Evolutionary conservation across 2,888 invertebrate species (phyloP).

Genomic region (Bruchidius siliquastri): DNA sequence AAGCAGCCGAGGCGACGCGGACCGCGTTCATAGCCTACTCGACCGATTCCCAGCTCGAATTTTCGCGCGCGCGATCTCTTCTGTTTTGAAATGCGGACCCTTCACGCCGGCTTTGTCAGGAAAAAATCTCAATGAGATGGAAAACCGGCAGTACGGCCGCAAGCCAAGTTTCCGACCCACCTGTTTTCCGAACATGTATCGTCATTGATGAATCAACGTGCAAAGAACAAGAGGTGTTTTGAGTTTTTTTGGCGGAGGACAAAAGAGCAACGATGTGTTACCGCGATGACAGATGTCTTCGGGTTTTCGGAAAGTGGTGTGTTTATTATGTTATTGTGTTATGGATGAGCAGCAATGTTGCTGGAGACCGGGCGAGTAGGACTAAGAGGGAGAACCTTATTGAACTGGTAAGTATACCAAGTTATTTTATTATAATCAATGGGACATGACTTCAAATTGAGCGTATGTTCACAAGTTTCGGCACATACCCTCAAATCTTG

Average conservation of each 20-base stretch:
- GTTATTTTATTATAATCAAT: too few relatives aligned
- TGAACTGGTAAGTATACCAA: constrained; percentile 2
- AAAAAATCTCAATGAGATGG: not conserved
- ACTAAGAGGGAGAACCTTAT: constrained; percentile 3
- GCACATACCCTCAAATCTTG: too few relatives aligned
- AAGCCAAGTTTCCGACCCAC: not conserved
- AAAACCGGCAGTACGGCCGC: not conserved
- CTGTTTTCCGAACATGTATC: too few relatives aligned
- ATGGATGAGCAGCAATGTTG: not conserved
- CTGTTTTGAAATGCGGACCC: not conserved
- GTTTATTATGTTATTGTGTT: not conserved
- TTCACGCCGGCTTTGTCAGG: not conserved
- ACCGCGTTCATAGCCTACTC: not conserved
- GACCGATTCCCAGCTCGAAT: not conserved
- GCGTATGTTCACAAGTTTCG: too few relatives aligned
- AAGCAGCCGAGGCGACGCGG: not conserved
- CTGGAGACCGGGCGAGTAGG: constrained; percentile 1
- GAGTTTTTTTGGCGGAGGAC: not conserved
- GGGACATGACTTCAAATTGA: too few relatives aligned
- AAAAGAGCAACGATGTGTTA: not conserved
- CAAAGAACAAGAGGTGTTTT: not conserved
- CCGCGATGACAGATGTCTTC: not conserved
- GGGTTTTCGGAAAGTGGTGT: not conserved
- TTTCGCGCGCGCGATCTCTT: not conserved
- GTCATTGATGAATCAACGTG: not conserved